Evolutionary conservation across 2,888 invertebrate genomes (phyloP).

Genomic region (Synergus umbraculus): DNA sequence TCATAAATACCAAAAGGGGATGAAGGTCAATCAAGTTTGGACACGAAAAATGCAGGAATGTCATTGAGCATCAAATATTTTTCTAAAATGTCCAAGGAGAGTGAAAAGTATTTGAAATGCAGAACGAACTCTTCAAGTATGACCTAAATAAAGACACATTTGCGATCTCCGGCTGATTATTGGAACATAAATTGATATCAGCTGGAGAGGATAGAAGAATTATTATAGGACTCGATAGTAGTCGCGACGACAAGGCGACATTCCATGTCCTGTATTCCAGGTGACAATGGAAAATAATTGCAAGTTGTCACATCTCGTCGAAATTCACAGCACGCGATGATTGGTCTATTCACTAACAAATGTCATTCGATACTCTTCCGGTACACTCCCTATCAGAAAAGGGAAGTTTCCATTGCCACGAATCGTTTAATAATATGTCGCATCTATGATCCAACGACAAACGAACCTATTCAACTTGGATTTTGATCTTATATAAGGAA

Average conservation of each 20-base stretch:
- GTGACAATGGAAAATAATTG: conserved; percentile 58
- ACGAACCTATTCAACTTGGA: conserved; percentile 62
- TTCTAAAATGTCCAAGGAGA: no score
- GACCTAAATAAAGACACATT: neutral
- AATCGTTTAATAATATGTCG: conserved; percentile 50
- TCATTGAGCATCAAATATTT: conserved; percentile 60
- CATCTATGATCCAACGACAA: conserved; percentile 49
- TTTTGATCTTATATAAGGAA: neutral
- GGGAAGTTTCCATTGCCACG: conserved; percentile 23
- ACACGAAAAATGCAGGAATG: conserved; percentile 68
- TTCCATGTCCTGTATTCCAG: neutral
- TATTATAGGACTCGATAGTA: neutral
- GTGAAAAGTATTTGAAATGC: neutral
- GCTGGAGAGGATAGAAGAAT: conserved; percentile 5
- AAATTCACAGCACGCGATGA: conserved; percentile 50
- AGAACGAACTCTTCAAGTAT: neutral
- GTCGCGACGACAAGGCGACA: conserved; percentile 22
- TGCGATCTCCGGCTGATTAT: neutral
- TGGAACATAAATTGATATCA: conserved; percentile 11
- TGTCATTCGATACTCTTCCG: conserved; percentile 47
- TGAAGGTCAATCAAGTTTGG: no score
- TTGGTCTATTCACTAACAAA: conserved; percentile 60
- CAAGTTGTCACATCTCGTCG: conserved; percentile 38
- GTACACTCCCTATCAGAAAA: conserved; percentile 18
- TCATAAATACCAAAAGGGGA: no score